Conservation (phyloP, 2,888 invertebrate genomes). For the Spisula solida region DNA sequence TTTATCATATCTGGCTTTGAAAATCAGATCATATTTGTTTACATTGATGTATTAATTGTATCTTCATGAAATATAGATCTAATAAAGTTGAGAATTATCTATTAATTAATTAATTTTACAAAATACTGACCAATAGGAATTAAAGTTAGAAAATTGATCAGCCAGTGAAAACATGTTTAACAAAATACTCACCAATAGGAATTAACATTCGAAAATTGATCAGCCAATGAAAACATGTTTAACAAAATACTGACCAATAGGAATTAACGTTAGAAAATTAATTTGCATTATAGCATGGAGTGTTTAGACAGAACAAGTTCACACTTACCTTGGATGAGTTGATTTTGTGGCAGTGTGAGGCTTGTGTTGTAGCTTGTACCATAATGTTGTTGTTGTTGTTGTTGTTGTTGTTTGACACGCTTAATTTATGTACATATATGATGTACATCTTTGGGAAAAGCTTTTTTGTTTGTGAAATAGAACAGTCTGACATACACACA, state of each 20-base stretch:
- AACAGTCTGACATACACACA: too few relatives aligned
- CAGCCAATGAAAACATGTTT: not conserved
- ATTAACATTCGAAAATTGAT: not conserved
- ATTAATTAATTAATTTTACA: too few relatives aligned
- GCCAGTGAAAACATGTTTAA: not conserved
- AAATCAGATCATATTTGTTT: too few relatives aligned
- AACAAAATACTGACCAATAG: not conserved
- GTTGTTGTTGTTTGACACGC: slow-evolving; percentile 2
- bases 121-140: too few relatives aligned
- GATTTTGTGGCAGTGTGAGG: not conserved
- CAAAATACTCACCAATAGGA: not conserved
- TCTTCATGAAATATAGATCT: too few relatives aligned
- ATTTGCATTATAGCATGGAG: slow-evolving; percentile 26
- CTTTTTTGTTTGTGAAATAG: too few relatives aligned
- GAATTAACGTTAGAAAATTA: not conserved
- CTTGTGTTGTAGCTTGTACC: not conserved
- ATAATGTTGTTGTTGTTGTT: not conserved
- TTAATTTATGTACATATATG: too few relatives aligned
- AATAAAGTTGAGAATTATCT: too few relatives aligned
- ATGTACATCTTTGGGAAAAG: too few relatives aligned
- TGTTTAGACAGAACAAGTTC: slow-evolving; percentile 39
- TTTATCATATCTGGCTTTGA: too few relatives aligned
- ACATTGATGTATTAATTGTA: too few relatives aligned
- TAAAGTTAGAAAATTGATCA: too few relatives aligned
- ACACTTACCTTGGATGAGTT: slow-evolving; percentile 41